Base-by-base conservation (phyloP, 2,797 vertebrate species). In the Phoebastria nigripes region DNA sequence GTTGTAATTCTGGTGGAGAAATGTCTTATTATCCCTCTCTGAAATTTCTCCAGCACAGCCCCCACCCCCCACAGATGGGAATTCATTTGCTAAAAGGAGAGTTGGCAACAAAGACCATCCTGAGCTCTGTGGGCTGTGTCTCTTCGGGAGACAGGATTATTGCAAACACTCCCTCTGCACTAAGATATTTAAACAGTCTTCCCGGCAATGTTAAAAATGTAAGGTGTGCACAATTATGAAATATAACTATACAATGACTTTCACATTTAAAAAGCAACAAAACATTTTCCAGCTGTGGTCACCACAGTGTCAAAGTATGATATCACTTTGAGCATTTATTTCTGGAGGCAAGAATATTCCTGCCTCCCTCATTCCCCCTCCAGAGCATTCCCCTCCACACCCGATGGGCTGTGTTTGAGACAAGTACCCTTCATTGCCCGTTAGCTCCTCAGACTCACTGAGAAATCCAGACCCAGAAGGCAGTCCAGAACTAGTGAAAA, bases 1-100 rank as follows among this genome's bases (percentile, higher is more conserved):
- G 91, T 28, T 82, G 35, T 89, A 51, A n/a, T 85, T 93, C 78
- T 90, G 61, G n/a, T 66, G 29, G n/a, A 87, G 79, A 94, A 82
- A 44, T 69, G 62, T 76, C 61, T 44, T 79, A 56, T 94, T 91
- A 89, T 82, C 69, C 81, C 52, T 73, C 74, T 93, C 15, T 89
- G 80, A 97, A 96, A 96, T 67, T 93, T 82, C 94, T 87, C 85
- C 83, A 90, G 62, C 42, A 58, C 70, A 91, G 15, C 71, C 39
- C 65, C 55, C 54, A 56, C 80, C 46, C 44, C 63, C 49, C 25
- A 42, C 47, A 77, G 87, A 93, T 93, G 81, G 44, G 78, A 96
- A 95, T 94, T 97, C 73, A 94, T 96, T 96, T 96, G 67, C 91
- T 96, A 94, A 94, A 94, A 94, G 88, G 77, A 77, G 93, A 90